Percentiles rank a stretch among this genome's conserved stretches.
These are phyloP conservation scores for Streptopelia turtur DNA, from an alignment of 2,797 vertebrate genomes.

Conservation along the genomic window DNA sequence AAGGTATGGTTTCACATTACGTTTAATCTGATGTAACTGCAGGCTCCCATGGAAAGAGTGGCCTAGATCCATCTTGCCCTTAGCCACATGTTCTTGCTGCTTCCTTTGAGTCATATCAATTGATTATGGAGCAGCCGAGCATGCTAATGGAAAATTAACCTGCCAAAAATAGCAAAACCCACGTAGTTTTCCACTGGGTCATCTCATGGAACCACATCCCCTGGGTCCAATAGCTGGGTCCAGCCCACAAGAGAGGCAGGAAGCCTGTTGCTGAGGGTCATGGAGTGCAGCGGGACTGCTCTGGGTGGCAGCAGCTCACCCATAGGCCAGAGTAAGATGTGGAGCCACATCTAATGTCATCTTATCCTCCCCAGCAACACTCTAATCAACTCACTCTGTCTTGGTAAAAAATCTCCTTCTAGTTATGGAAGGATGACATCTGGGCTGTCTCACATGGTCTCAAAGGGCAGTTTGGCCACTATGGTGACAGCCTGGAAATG, in stretches of 20 bases:
- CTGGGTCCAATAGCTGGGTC: not conserved
- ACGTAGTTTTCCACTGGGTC: not conserved
- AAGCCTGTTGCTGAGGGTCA: not conserved
- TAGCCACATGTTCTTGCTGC: not conserved
- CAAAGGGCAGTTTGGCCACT: not conserved
- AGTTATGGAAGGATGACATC: not conserved
- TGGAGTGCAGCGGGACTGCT: not conserved
- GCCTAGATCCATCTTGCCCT: not conserved
- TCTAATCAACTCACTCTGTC: not conserved
- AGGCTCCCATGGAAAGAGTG: not conserved
- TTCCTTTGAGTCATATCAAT: slow-evolving; percentile 16
- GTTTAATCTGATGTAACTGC: not conserved
- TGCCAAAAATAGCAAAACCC: not conserved
- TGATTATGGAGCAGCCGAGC: not conserved
- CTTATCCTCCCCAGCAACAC: not conserved
- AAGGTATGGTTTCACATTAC: not conserved
- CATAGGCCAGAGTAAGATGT: not conserved
- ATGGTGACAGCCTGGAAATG: not conserved
- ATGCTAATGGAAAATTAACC: not conserved
- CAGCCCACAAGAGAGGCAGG: not conserved
- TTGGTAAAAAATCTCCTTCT: not conserved
- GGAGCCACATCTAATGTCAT: not conserved
- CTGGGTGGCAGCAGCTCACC: not conserved
- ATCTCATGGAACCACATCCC: not conserved
- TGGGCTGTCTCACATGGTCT: not conserved